Base-by-base conservation (phyloP, 1,140 invertebrate species). In the Amyelois transitella region DNA sequence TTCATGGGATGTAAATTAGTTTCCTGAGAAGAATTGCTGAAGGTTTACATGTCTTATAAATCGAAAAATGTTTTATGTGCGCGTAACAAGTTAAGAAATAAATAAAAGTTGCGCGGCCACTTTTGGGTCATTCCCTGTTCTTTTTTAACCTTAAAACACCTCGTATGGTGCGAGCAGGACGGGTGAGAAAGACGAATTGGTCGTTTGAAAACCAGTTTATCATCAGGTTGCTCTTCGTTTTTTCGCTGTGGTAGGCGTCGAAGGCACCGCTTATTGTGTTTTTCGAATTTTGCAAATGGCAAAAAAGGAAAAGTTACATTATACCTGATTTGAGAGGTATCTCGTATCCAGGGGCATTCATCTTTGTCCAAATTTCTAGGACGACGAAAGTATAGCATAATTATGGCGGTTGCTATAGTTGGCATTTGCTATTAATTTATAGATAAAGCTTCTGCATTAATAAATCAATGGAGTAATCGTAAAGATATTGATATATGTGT, bases 41-140 rank as follows among this genome's bases (percentile, higher is more conserved):
- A 58, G 60, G 53, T 61, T 21, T 25, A 53, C 52, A 53, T 61
- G 56, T 28, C 48, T 54, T 54, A 61, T 76, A 76, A 75, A 72
- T 74, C 64, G 74, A 78, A 78, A 73, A 77, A 77, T 77, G 61
- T 58, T 77, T 80, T 77, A 75, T 72, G 64, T 68, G 69, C 57
- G 63, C 62, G 63, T 64, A 75, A 70, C 70, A 85, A 85, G 79
- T 84, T 82, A 82, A 85, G 77, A 82, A 81, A 85, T 82, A 81
- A 83, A 80, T 78, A 78, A 78, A 73, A 76, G 62, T 71, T 66
- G 73, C 58, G 57, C 54, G 58, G 65, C 72, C 64, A 69, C 68
- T 75, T 76, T 72, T 55, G 55, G 60, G 24, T 51, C 38, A 57
- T 20, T 53, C 58, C 38, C 51, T 53, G 60, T 49, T 49, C n/a